phyloP scores from a whole-genome alignment of 2,888 invertebrate genomes.

The Synanthedon vespiformis region DNA sequence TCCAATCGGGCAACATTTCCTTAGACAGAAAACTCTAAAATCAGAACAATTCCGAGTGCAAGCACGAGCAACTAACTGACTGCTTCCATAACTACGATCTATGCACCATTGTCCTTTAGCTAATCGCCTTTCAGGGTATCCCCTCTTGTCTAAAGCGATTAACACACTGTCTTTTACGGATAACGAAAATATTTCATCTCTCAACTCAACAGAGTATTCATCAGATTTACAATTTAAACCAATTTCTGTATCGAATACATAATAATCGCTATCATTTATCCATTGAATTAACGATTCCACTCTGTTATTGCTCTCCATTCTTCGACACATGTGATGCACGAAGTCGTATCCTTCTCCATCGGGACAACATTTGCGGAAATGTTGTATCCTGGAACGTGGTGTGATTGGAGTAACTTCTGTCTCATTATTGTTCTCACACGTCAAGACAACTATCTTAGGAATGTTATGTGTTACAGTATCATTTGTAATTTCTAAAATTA shows the following conservation, averaged over 20 bases:
- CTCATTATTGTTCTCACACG: slow-evolving; percentile 32
- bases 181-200: slow-evolving; percentile 29
- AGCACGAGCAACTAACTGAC: slow-evolving; percentile 35
- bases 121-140: slow-evolving; percentile 14
- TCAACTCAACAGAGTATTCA: slow-evolving; percentile 43
- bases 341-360: slow-evolving; percentile 42
- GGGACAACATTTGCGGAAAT: slow-evolving; percentile 54
- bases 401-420: slow-evolving; percentile 15
- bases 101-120: slow-evolving; percentile 53
- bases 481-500: slow-evolving; percentile 37
- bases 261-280: slow-evolving; percentile 20
- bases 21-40: slow-evolving; percentile 50
- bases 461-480: slow-evolving; percentile 29
- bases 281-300: slow-evolving; percentile 29
- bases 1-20: slow-evolving; percentile 69
- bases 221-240: slow-evolving; percentile 40
- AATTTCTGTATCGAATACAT: slow-evolving; percentile 40
- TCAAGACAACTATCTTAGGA: slow-evolving; percentile 41
- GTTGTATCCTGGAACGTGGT: slow-evolving; percentile 21
- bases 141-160: slow-evolving; percentile 19
- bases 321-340: slow-evolving; percentile 36
- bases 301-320: slow-evolving; percentile 14
- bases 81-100: slow-evolving; percentile 29
- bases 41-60: slow-evolving; percentile 37
- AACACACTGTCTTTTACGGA: slow-evolving; percentile 33